phyloP scores from a whole-genome alignment of 2,888 invertebrate genomes.

The Busseola fusca region DNA sequence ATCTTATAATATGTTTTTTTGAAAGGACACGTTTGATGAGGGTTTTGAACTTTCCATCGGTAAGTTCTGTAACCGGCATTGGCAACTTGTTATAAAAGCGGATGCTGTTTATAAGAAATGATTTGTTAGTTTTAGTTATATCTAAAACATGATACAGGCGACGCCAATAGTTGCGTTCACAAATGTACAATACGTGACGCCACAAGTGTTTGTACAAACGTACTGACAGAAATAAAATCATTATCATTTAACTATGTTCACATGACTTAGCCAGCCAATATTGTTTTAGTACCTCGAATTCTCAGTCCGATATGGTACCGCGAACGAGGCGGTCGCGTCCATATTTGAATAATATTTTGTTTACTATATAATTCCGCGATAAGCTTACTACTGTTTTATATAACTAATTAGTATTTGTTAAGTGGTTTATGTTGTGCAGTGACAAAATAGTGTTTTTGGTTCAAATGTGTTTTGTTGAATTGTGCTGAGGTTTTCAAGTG shows the following conservation, averaged over 20 bases:
- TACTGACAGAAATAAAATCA: not conserved
- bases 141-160: no score
- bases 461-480: not conserved
- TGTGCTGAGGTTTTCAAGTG: not conserved
- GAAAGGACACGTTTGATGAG: no score
- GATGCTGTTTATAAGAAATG: no score
- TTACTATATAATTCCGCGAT: conserved; percentile 1
- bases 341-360: not conserved
- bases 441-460: not conserved
- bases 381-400: not conserved
- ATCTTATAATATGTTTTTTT: no score
- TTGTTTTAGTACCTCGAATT: not conserved
- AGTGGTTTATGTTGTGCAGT: not conserved
- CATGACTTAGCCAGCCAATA: conserved; percentile 1
- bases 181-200: not conserved
- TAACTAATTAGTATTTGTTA: conserved; percentile 4
- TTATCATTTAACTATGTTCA: not conserved
- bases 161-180: no score
- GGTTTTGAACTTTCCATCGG: no score
- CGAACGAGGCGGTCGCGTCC: not conserved
- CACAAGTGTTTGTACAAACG: not conserved
- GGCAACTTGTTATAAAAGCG: no score
- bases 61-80: no score
- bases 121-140: no score
- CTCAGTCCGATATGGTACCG: conserved; percentile 25